Conservation (phyloP, 1,140 invertebrate species). For the Ceratina japonica region DNA sequence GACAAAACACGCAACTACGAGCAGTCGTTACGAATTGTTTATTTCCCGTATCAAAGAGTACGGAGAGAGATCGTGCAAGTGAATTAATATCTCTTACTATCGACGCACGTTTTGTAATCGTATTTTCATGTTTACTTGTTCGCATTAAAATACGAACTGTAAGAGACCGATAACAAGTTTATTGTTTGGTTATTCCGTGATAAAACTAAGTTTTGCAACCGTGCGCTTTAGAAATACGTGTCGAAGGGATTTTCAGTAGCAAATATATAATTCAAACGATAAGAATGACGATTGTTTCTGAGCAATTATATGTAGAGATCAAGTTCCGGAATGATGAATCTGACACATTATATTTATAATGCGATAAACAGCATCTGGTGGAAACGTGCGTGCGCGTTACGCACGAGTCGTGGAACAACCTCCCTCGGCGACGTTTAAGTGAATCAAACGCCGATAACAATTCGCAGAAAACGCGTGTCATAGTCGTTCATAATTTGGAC, state of each 20-base stretch:
- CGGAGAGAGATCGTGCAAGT: too few species aligned
- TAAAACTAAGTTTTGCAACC: background rate
- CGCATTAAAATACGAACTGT: background rate
- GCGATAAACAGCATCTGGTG: background rate
- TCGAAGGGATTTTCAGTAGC: background rate
- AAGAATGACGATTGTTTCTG: background rate
- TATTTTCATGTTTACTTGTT: background rate
- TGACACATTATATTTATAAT: background rate
- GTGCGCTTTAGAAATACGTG: background rate
- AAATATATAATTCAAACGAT: background rate
- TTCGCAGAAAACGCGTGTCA: too few species aligned
- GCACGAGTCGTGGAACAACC: background rate
- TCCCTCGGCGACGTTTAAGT: background rate
- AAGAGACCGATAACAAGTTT: background rate
- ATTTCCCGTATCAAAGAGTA: too few species aligned
- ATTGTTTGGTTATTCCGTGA: background rate
- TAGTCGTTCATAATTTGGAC: too few species aligned
- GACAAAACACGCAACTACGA: too few species aligned
- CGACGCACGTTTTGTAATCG: background rate
- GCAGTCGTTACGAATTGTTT: too few species aligned
- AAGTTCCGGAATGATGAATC: conserved; percentile 6
- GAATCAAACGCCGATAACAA: background rate
- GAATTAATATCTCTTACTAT: too few species aligned
- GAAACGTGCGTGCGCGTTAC: background rate
- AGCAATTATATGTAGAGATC: conserved; percentile 19